Evolutionary conservation across 2,113 vertebrate genomes (phyloP), one percentile per base, ranked within the genome.

Genomic region (Hystrix brachyura): DNA sequence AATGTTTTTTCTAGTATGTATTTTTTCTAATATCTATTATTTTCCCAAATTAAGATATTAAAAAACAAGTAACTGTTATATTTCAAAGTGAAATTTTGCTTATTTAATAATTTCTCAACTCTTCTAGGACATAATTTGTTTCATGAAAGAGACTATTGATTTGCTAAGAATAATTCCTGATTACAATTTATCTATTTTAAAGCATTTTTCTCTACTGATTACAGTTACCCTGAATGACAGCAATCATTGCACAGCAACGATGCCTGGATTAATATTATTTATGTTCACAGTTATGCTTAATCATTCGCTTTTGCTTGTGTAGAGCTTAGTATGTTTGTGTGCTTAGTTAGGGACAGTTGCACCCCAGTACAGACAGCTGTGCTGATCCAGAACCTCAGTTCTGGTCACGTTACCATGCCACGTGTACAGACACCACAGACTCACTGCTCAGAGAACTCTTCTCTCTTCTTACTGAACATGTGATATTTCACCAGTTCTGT

Each of bases 281-380:
- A 11, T 79, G 1, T 19, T 59, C 13, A 7, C 14, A 18, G 25
- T 27, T 89, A 25, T 38, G 19, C n/a, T 57, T 60, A 27, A 2
- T 64, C 10, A 3, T 3, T 57, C 34, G 32, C 4, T 5, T 53
- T 59, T 43, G 8, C 29, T 60, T 29, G 17, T 5, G 18, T 8
- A 74, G 25, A 65, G 19, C 2, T 62, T 8, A 3, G 27, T 9
- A 34, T 55, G 29, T 7, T 55, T 19, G 51, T 3, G 0, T 55
- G 48, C 32, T 59, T 53, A 51, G 4, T 48, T 34, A 55, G 15
- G 10, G 17, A 60, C 18, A 15, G 12, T 2, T 62, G 6, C 1
- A 10, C 15, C 25, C 25, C 48, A 34, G 29, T 2, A 23, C 2
- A 4, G 13, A 60, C 0, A 7, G 27, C 2, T 53, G 34, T 4